A percentile compares a stretch with the other conserved stretches of the same genome.
These are phyloP conservation scores for Saccostrea echinata DNA, from an alignment of 1,140 invertebrate species.

Conservation along the genomic window DNA sequence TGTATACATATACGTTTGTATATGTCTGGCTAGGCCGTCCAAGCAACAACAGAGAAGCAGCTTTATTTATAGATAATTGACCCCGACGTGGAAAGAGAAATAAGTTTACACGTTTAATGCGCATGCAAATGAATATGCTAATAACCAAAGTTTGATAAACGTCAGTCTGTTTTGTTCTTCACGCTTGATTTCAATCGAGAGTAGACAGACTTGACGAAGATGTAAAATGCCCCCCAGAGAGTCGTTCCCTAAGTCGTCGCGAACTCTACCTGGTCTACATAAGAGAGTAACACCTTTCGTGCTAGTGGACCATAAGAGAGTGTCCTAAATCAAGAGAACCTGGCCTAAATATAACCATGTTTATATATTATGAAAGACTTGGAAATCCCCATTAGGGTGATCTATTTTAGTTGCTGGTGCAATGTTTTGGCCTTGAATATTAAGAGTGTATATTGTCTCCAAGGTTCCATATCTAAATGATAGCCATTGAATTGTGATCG, in stretches of 20 bases:
- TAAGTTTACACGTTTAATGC: constrained; percentile 34
- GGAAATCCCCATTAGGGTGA: constrained; percentile 16
- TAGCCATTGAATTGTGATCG: neutral
- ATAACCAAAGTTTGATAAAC: constrained; percentile 19
- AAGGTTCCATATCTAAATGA: constrained; percentile 29
- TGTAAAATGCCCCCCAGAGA: constrained; percentile 7
- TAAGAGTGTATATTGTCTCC: constrained; percentile 31
- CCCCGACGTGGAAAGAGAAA: constrained; percentile 23
- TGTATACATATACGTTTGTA: neutral
- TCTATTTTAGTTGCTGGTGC: constrained; percentile 31
- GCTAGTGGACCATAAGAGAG: constrained; percentile 4
- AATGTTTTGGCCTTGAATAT: constrained; percentile 35
- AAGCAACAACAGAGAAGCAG: constrained; percentile 21
- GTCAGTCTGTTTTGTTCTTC: constrained; percentile 31
- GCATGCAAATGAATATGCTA: constrained; percentile 36
- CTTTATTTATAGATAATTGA: constrained; percentile 37
- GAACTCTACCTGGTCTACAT: constrained; percentile 10
- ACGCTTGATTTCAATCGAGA: constrained; percentile 26
- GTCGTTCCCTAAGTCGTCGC: neutral
- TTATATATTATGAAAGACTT: constrained; percentile 35
- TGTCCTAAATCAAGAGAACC: constrained; percentile 4
- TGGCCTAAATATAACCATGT: constrained; percentile 28
- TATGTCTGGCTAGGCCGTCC: neutral
- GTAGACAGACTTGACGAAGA: constrained; percentile 20
- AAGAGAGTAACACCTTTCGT: constrained; percentile 4